Conservation (phyloP, 1,140 invertebrate species). For the Apolygus lucorum region DNA sequence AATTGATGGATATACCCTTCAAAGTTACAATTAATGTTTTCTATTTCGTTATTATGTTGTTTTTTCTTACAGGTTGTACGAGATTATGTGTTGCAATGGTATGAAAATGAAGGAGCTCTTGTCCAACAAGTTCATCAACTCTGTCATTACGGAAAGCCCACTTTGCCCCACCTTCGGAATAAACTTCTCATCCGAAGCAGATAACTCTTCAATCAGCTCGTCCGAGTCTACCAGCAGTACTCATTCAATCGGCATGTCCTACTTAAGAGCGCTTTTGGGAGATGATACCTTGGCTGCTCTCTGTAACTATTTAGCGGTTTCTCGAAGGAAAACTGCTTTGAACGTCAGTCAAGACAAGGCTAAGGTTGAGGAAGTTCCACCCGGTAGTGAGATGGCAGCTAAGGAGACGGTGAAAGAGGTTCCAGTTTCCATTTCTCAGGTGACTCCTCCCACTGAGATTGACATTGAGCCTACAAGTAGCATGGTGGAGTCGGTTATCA, state of each 20-base stretch:
- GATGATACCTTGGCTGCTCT: constrained; percentile 61
- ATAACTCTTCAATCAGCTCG: constrained; percentile 4
- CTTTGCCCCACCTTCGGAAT: constrained; percentile 43
- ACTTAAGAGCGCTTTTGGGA: constrained; percentile 39
- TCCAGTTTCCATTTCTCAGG: neutral
- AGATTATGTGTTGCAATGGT: constrained; percentile 53
- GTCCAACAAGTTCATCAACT: constrained; percentile 17
- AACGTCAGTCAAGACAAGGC: constrained; percentile 40
- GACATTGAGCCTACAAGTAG: neutral
- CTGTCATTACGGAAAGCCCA: constrained; percentile 28
- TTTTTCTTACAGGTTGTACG: constrained; percentile 52
- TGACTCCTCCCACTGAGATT: neutral
- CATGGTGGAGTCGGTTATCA: neutral
- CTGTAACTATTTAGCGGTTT: constrained; percentile 54
- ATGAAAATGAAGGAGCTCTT: constrained; percentile 28
- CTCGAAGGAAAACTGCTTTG: constrained; percentile 55
- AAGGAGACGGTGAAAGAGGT: neutral
- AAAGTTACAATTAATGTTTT: neutral
- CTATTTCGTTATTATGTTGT: constrained; percentile 28
- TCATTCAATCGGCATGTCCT: neutral
- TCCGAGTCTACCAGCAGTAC: neutral
- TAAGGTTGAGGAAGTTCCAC: neutral
- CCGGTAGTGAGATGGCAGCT: neutral
- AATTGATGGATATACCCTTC: neutral
- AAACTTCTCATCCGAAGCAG: constrained; percentile 41